Evolutionary conservation across 2,113 vertebrate genomes (phyloP).

Genomic region (Dolichallabes microphthalmus): DNA sequence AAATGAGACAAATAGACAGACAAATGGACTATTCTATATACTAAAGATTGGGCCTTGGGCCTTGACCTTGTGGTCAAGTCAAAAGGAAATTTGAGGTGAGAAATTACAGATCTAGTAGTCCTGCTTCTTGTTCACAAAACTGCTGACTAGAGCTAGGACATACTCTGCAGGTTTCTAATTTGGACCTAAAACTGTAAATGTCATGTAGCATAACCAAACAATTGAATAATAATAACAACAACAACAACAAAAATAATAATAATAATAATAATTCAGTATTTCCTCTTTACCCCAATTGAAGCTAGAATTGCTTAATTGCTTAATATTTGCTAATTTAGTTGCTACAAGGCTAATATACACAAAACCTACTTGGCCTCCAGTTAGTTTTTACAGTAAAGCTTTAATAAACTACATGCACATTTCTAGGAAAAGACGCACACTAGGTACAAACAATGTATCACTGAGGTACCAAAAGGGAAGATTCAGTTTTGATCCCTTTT

Average conservation of each 20-base stretch:
- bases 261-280: neutral
- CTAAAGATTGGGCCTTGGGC: neutral
- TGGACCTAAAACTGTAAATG: neutral
- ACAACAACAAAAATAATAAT: neutral
- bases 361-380: neutral
- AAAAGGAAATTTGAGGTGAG: neutral
- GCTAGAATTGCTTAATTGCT: neutral
- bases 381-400: neutral
- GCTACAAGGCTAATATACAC: neutral
- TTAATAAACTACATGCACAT: neutral
- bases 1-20: constrained; percentile 23
- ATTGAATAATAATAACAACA: neutral
- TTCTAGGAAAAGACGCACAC: neutral
- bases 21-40: neutral
- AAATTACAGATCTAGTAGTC: neutral
- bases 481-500: neutral
- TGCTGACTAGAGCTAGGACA: neutral
- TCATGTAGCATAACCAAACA: neutral
- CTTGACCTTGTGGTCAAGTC: neutral
- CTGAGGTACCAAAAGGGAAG: neutral
- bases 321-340: neutral
- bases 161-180: neutral
- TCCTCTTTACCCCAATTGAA: neutral
- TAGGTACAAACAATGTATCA: neutral
- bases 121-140: neutral